Percentiles rank a stretch among this genome's conserved stretches.
Conservation (phyloP, 2,113 vertebrate genomes). For the Corvus hawaiiensis region DNA sequence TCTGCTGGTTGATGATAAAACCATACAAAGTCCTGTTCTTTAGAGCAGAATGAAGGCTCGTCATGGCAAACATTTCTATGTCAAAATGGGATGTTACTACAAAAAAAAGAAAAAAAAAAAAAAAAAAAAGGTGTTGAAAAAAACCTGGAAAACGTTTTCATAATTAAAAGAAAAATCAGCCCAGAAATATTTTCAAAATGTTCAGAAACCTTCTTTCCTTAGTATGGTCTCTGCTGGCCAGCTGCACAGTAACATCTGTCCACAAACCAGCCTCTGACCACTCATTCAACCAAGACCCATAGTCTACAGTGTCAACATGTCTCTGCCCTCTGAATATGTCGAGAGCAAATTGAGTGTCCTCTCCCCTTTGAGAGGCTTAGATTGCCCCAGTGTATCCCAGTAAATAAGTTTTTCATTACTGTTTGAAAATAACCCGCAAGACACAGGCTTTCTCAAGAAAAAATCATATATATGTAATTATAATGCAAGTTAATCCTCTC, state of each 20-base stretch:
- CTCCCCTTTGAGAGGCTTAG: not conserved
- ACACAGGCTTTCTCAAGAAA: not conserved
- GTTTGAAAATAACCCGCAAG: not conserved
- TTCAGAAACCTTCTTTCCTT: not conserved
- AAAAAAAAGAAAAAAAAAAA: not conserved
- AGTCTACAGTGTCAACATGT: not conserved
- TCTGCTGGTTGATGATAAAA: not conserved
- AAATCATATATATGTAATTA: not conserved
- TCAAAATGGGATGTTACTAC: not conserved
- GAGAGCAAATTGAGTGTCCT: not conserved
- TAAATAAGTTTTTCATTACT: not conserved
- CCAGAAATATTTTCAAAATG: not conserved
- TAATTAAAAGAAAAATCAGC: not conserved
- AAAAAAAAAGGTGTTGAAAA: not conserved
- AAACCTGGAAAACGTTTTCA: not conserved
- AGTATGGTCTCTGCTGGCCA: not conserved
- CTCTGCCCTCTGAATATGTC: not conserved
- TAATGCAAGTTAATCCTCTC: constrained; percentile 1
- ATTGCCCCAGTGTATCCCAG: not conserved
- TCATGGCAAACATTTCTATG: not conserved
- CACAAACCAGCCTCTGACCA: not conserved
- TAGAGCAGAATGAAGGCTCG: not conserved
- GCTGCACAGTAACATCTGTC: not conserved
- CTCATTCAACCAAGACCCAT: not conserved
- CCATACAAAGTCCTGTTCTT: not conserved